Conservation (phyloP, 2,797 vertebrate genomes). For the Vultur gryphus region DNA sequence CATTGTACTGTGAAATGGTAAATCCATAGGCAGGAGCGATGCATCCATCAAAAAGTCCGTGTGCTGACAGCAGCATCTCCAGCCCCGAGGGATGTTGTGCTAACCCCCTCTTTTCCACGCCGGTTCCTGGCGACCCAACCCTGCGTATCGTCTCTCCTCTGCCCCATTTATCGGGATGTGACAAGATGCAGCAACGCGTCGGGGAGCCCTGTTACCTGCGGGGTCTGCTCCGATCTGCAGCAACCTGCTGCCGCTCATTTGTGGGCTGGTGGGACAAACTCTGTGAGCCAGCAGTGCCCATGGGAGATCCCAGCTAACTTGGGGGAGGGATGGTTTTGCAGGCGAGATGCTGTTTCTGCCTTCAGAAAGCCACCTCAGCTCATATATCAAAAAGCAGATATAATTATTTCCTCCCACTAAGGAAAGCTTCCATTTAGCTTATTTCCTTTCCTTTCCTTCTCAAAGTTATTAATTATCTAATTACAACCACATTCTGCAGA, state of each 20-base stretch:
- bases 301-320: neutral
- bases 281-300: neutral
- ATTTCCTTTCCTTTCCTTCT: conserved; percentile 32
- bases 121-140: neutral
- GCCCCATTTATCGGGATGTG: neutral
- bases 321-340: neutral
- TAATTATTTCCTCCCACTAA: conserved; percentile 67
- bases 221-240: neutral
- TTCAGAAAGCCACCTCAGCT: conserved; percentile 41
- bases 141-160: fast-evolving
- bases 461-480: conserved; percentile 73
- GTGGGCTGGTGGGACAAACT: neutral
- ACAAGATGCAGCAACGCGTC: neutral
- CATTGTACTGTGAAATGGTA: neutral
- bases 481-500: conserved; percentile 70
- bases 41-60: neutral
- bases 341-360: neutral
- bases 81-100: neutral
- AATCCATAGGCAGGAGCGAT: neutral
- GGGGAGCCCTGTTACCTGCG: neutral
- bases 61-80: neutral
- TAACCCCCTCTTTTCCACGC: fast-evolving
- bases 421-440: conserved; percentile 70
- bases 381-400: conserved; percentile 61
- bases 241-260: neutral